Conservation (phyloP, 2,113 vertebrate genomes). For the Cephalopterus ornatus region DNA sequence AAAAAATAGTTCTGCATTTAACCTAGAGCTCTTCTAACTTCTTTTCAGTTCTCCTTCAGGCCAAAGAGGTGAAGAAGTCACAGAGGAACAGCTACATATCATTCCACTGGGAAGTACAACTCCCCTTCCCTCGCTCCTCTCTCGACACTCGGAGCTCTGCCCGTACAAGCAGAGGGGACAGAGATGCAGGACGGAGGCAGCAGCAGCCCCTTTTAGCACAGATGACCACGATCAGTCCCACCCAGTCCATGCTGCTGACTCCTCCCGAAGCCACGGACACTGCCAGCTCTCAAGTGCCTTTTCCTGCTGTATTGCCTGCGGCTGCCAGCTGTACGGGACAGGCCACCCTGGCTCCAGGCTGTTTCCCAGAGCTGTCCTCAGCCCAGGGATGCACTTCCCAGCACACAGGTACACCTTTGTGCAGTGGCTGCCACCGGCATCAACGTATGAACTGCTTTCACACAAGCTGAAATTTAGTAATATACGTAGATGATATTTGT, state of each 20-base stretch:
- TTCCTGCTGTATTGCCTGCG: neutral
- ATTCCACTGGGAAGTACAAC: neutral
- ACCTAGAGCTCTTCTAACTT: neutral
- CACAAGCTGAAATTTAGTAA: neutral
- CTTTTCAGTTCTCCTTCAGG: neutral
- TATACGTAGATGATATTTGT: rapidly evolving
- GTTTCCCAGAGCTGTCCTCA: neutral
- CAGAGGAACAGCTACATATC: rapidly evolving
- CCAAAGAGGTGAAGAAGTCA: neutral
- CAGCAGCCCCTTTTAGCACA: neutral
- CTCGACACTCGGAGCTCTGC: neutral
- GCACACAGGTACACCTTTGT: neutral
- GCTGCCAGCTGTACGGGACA: rapidly evolving
- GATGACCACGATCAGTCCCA: neutral
- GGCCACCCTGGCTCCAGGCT: neutral
- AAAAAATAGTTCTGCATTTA: neutral
- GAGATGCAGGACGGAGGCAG: neutral
- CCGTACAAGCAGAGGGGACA: neutral
- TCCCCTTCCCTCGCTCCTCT: neutral
- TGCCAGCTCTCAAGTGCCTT: neutral
- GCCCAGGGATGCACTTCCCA: neutral
- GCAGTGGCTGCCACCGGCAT: rapidly evolving
- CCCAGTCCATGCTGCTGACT: rapidly evolving
- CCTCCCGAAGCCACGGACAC: neutral
- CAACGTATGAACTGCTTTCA: neutral